Evolutionary conservation across 2,113 vertebrate genomes (phyloP), one percentile per base, ranked within the genome.

Genomic region (Typhlomys cinereus): DNA sequence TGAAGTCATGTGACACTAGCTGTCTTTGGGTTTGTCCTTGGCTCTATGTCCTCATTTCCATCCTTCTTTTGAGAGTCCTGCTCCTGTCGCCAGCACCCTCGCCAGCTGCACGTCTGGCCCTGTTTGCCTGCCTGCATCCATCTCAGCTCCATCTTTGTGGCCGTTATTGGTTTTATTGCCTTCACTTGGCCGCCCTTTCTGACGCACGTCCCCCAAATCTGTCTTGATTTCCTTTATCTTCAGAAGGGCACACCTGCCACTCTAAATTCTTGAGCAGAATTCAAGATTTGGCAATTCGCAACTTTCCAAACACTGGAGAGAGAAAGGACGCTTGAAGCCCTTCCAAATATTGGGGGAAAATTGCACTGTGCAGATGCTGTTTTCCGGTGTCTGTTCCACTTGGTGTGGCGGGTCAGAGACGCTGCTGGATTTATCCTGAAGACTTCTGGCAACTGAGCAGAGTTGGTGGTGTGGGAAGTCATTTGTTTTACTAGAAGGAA

Each of bases 161-260:
- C 61, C 84, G 48, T 89, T 57, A 71, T 64, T 59, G 48, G 1
- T 81, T 78, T 93, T 70, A 44, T 44, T 48, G 11, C 46, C 52
- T 91, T 95, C 52, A 87, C 87, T 82, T 78, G 85, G 57, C 73
- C 78, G 79, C 76, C 50, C 69, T 78, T 62, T 95, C 59, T 89
- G 46, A 17, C 36, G 61, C 36, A 50, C 0, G 0, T 9, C 36
- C 46, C 67, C 39, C 84, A 67, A 7, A 39, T 92, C 46, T 27
- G 2, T 90, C 76, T 89, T 94, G 87, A 88, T 94, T 94, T 94
- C 20, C 71, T 81, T 89, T 34, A 61, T 93, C 39, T 88, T 93
- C 59, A 41, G 50, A 93, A 90, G 29, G 57, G 25, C 50, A 94
- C 73, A 88, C 67, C 85, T 88, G 69, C 71, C 73, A 87, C 73